Conservation (phyloP, 2,888 invertebrate genomes). For the Aleiodes leptofemur region DNA sequence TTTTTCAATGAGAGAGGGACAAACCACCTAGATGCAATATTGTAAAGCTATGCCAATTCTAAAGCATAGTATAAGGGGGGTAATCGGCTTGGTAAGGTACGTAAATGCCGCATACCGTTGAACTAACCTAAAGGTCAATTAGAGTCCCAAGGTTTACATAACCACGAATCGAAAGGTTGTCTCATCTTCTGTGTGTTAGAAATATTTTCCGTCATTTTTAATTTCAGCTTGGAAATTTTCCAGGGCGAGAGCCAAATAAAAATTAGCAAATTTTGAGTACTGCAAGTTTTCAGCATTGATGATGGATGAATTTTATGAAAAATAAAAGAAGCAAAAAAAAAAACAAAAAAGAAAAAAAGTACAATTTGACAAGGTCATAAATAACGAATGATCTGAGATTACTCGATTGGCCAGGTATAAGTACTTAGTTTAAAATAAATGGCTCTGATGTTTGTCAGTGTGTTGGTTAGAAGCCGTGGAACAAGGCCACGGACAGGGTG, state of each 20-base stretch:
- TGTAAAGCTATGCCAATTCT: background rate
- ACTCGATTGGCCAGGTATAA: background rate
- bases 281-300: too few relatives aligned
- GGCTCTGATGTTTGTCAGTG: constrained; percentile 2
- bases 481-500: constrained; percentile 46
- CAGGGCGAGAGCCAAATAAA: background rate
- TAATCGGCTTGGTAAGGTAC: constrained; percentile 53
- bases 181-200: constrained; percentile 60
- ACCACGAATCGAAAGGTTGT: constrained; percentile 72
- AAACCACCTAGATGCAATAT: constrained; percentile 17
- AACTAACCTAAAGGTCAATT: constrained; percentile 70
- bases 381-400: constrained; percentile 21
- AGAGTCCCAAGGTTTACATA: constrained; percentile 72
- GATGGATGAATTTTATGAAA: too few relatives aligned
- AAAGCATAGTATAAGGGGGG: constrained; percentile 23
- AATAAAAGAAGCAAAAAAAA: too few relatives aligned
- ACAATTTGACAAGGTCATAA: constrained; percentile 3
- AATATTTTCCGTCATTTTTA: constrained; percentile 32
- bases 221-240: constrained; percentile 1
- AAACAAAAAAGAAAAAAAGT: too few relatives aligned
- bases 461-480: background rate
- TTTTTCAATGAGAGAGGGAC: constrained; percentile 25
- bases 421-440: background rate
- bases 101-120: constrained; percentile 72
- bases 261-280: too few relatives aligned